Conservation (phyloP, 2,888 invertebrate genomes). For the Xylophagus ater region DNA sequence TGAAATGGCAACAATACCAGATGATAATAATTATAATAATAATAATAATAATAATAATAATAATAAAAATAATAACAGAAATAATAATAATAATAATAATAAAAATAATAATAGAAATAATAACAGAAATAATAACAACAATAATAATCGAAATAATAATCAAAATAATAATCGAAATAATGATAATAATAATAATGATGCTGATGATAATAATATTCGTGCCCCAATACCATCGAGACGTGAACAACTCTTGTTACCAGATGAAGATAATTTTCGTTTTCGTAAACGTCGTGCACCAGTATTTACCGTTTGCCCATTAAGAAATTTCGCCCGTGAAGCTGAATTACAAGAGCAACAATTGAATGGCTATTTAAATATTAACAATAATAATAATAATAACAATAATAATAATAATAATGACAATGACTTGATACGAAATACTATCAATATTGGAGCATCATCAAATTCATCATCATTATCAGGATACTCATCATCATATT, state of each 20-base stretch:
- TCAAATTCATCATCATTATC: neutral
- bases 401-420: neutral
- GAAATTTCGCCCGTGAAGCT: constrained; percentile 36
- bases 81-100: constrained; percentile 2
- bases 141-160: constrained; percentile 3
- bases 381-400: neutral
- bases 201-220: constrained; percentile 21
- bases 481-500: neutral
- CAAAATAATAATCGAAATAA: neutral
- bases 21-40: neutral
- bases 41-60: neutral
- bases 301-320: constrained; percentile 33
- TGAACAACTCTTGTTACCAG: constrained; percentile 34
- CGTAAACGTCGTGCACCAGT: constrained; percentile 25
- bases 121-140: neutral
- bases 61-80: neutral
- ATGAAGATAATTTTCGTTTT: constrained; percentile 36
- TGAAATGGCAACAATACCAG: neutral
- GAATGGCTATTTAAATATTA: neutral
- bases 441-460: neutral
- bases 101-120: neutral
- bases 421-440: neutral
- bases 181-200: neutral
- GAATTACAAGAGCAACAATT: constrained; percentile 34
- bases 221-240: constrained; percentile 36